Evolutionary conservation across 1,140 invertebrate species (phyloP), one percentile per base, ranked within the genome.

Genomic region (Coboldia fuscipes): DNA sequence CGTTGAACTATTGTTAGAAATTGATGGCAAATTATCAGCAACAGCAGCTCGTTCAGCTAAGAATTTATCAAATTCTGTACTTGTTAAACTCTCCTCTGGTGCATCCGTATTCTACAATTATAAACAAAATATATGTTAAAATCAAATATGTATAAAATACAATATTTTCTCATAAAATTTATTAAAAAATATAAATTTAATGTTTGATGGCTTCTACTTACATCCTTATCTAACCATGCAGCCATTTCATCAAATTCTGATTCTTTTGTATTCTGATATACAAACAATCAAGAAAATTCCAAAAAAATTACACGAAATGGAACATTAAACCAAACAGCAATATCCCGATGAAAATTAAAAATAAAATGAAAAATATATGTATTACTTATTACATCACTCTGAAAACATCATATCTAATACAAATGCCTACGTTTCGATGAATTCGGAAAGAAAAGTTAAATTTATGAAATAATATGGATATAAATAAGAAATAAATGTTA

Each of bases 191-290:
- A 24, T 4, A 10, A 14, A 16, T 14, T 17, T 17, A 14, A 12
- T 33, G 3, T 28, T 32, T 17, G n/a, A 37, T 13, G 39, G 23
- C 16, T 19, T 21, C 35, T 53, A 62, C 62, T 65, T 59, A 70
- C 67, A 50, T 62, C 62, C 43, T 61, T 71, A 47, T 68, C 72
- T 46, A 90, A 67, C 85, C 85, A 93, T 47, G 80, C 76, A 45
- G 84, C 84, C 70, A 90, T 89, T 63, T 92, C 85, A 63, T 84
- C 82, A 63, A 89, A 83, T 58, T 92, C 85, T 54, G 72, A 73
- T 49, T 85, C 77, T 60, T 72, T 75, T 70, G 72, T 63, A 63
- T 75, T 72, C 44, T 56, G 43, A 39, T 35, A 41, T 38, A 42
- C 33, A 46, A 45, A 46, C 21, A 33, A 39, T 37, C 41, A 41